Base-by-base conservation (phyloP, 2,888 invertebrate genomes). In the Polylopha cassiicola region DNA sequence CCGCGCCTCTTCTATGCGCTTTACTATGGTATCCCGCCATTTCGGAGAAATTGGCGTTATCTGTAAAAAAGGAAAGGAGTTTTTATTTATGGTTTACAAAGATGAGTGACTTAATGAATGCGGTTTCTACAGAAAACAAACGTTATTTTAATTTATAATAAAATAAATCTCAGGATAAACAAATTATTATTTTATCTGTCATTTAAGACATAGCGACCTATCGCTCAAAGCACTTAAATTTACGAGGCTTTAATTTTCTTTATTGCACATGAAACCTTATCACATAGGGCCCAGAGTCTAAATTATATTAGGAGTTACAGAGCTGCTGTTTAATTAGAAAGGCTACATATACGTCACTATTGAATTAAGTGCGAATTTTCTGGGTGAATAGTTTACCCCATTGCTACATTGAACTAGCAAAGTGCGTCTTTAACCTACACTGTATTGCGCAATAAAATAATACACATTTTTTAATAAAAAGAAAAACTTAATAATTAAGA, bases 11-110 rank as follows among this genome's bases (percentile, higher is more conserved):
- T 89, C 88, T 49, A 92, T 89, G 20, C 87, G 86, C 37, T 74
- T 79, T 43, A 87, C 86, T 23, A 92, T 89, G 1, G 87, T 88
- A 16, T 66, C 65, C n/a, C 87, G 84, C 91, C 91, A 91, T 37
- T 76, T 75, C 0, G 88, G 81, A n/a, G 89, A 88, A 3, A 87
- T 59, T 2, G 87, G 85, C 0, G 84, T 77, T 41, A 82, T 79
- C 86, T 86, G 64, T 3, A 61, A 60, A 5, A 41, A 28, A 22
- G 26, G 16, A n/a, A 13, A 29, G n/a, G 7, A 6, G n/a, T 4
- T 16, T 14, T 8, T 3, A 10, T 16, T 31, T 30, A 17, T 37
- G 9, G 14, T 18, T 10, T 17, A 24, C n/a, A n/a, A n/a, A n/a
- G n/a, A n/a, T n/a, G n/a, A n/a, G n/a, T n/a, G n/a, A n/a, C n/a